Conservation (phyloP, 2,888 invertebrate species). For the Dicycla oo region DNA sequence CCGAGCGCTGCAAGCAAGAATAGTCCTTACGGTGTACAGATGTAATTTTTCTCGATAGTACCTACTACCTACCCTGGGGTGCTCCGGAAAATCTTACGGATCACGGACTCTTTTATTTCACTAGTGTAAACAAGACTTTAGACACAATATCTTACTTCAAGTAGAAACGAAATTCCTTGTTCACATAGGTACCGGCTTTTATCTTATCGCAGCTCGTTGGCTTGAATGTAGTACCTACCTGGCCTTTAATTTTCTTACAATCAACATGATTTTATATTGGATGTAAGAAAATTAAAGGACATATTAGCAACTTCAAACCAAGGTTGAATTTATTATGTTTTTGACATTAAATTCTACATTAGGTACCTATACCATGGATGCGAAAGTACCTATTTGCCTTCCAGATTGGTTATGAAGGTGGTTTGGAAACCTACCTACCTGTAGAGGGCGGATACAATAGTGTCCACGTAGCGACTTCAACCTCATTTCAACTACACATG, state of each 20-base stretch:
- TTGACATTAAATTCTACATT: constrained; percentile 8
- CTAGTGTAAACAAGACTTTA: constrained; percentile 24
- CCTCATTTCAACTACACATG: neutral
- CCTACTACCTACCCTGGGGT: neutral
- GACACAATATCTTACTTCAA: constrained; percentile 33
- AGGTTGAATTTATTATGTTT: neutral
- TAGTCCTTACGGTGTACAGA: too few species aligned
- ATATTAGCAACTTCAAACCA: too few species aligned
- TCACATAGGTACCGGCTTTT: constrained; percentile 35
- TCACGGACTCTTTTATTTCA: neutral
- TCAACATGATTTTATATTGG: too few species aligned
- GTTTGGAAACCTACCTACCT: too few species aligned
- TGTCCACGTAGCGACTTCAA: neutral
- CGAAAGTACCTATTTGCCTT: too few species aligned
- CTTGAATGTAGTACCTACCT: constrained; percentile 21
- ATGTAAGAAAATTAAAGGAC: too few species aligned
- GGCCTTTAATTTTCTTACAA: constrained; percentile 18
- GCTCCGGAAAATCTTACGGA: neutral
- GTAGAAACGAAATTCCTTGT: constrained; percentile 25
- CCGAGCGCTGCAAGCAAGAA: too few species aligned
- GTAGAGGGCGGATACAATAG: neutral
- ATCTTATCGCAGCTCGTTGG: constrained; percentile 48
- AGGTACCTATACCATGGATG: neutral
- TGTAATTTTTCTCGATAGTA: too few species aligned
- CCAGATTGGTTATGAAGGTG: too few species aligned